Conservation (phyloP, 2,797 vertebrate species). For the Sciaenops ocellatus region DNA sequence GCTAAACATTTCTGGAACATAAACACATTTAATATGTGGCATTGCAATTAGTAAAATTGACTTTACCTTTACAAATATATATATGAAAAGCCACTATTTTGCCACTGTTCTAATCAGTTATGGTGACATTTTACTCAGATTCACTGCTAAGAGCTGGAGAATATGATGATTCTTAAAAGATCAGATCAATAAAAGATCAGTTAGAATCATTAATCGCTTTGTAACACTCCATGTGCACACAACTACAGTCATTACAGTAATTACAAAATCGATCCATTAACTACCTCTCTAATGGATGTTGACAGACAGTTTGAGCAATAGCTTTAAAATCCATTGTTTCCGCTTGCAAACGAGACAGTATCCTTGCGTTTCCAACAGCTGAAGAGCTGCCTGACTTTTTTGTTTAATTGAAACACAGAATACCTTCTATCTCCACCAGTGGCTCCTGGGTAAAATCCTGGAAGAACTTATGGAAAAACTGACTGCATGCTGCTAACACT, state of each 20-base stretch:
- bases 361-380: neutral
- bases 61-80: neutral
- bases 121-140: neutral
- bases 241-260: neutral
- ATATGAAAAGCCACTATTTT: neutral
- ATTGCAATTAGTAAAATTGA: neutral
- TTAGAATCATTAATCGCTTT: neutral
- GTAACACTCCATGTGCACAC: neutral
- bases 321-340: neutral
- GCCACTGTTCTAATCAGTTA: neutral
- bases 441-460: conserved; percentile 98
- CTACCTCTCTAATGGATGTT: neutral
- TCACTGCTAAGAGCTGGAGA: neutral
- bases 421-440: conserved; percentile 99
- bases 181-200: neutral
- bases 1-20: neutral
- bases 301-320: neutral
- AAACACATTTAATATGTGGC: neutral
- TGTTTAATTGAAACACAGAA: neutral
- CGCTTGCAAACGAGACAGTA: neutral
- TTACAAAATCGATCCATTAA: neutral
- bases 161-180: neutral
- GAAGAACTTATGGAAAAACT: conserved; percentile 99
- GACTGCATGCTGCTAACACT: conserved; percentile 97
- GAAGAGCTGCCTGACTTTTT: neutral